Conservation (phyloP, 2,113 vertebrate genomes). For the Vanacampus margaritifer region DNA sequence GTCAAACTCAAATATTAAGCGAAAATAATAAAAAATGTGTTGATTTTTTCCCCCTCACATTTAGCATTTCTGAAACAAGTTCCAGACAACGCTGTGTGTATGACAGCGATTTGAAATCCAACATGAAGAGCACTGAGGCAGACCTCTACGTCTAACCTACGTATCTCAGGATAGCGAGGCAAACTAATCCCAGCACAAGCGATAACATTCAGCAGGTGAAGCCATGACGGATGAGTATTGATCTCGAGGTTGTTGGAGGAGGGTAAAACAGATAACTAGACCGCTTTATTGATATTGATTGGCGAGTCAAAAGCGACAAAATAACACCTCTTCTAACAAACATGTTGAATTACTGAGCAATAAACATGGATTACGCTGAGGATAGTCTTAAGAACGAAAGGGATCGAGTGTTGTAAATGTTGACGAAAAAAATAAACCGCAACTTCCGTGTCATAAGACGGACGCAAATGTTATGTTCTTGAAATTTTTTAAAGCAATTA, state of each 20-base stretch:
- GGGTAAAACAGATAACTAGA: conserved; percentile 61
- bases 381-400: background rate
- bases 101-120: conserved; percentile 1
- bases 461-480: background rate
- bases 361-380: conserved; percentile 21
- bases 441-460: background rate
- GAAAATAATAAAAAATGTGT: background rate
- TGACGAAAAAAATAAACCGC: background rate
- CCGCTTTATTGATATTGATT: conserved; percentile 63
- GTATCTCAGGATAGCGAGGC: conserved; percentile 43
- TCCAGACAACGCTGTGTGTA: background rate
- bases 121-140: conserved; percentile 3
- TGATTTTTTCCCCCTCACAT: too few species aligned
- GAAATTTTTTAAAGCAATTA: conserved; percentile 3
- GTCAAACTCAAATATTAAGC: background rate
- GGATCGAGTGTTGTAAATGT: conserved; percentile 15
- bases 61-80: background rate
- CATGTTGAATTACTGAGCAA: conserved; percentile 14
- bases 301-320: conserved; percentile 35
- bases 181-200: conserved; percentile 60
- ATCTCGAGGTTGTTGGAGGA: conserved; percentile 54
- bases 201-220: conserved; percentile 64
- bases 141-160: conserved; percentile 29
- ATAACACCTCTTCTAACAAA: conserved; percentile 21
- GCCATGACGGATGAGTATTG: conserved; percentile 70